These are phyloP conservation scores for Vidua chalybeata DNA, from an alignment of 2,113 vertebrate genomes.

Conservation along the genomic window DNA sequence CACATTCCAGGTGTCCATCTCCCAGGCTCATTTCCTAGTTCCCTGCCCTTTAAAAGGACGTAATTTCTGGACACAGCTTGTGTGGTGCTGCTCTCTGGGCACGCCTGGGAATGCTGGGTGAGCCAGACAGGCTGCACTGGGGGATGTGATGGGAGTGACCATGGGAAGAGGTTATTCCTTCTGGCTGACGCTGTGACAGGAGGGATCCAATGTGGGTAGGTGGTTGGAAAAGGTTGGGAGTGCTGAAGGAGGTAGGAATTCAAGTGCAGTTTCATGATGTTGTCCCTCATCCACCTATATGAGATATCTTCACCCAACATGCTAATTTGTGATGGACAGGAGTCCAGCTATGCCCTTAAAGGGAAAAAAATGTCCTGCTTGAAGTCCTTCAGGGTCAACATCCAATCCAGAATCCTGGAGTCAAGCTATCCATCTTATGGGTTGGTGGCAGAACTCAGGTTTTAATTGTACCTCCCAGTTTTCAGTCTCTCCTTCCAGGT, in stretches of 20 bases:
- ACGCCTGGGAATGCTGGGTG: not conserved
- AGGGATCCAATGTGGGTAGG: not conserved
- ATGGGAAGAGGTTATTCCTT: not conserved
- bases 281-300: rapidly evolving
- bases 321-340: not conserved
- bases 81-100: rapidly evolving
- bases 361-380: not conserved
- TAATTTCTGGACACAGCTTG: not conserved
- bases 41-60: not conserved
- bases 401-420: not conserved
- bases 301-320: not conserved
- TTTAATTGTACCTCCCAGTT: not conserved
- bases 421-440: not conserved
- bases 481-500: not conserved
- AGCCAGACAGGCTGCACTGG: not conserved
- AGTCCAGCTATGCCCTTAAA: not conserved
- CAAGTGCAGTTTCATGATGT: not conserved
- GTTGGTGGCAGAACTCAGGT: not conserved
- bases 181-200: not conserved
- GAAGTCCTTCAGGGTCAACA: not conserved
- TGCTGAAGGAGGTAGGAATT: not conserved
- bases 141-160: not conserved
- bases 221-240: not conserved
- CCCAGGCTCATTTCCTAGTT: not conserved
- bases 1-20: not conserved